Base-by-base conservation (phyloP, 2,797 vertebrate species). In the Eulemur coronatus region DNA sequence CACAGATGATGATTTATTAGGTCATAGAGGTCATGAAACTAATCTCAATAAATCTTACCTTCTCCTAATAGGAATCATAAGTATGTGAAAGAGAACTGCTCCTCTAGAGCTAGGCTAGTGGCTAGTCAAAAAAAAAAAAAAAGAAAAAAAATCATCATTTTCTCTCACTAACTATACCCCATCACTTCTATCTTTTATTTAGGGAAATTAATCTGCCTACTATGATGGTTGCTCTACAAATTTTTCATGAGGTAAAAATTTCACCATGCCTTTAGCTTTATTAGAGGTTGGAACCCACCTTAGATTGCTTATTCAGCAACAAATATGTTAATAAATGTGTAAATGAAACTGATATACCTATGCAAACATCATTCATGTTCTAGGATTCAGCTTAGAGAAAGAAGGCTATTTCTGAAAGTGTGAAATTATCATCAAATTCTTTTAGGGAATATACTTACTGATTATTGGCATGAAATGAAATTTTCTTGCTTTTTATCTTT, bases 401-500 rank as follows among this genome's bases (percentile, higher is more conserved):
- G 46, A 81, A 72, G 41, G 7, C 1, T 79, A 61, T 91, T 96
- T 84, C 46, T 93, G 5, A 91, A 91, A 67, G 41, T 84, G 18
- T 61, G 50, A 61, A 91, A 30, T 84, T 92, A 22, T 92, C 90
- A 35, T 88, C 38, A 95, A 5, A 15, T 95, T 80, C 59, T 87
- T 93, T 87, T 55, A 78, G 41, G 20, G 38, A 57, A 18, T 55
- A 2, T 70, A 52, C 26, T 4, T 88, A 67, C 78, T 80, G 33
- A 28, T 96, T 82, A 69, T 92, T 85, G 46, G 38, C 70, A 79
- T 76, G 17, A 95, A 90, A 90, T 89, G 46, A 79, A 46, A 46
- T 87, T 91, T 82, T 61, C 41, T 73, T 87, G 69, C 15, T 72
- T 84, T 85, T 91, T 84, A 55, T 84, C 43, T 86, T 95, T 92